Evolutionary conservation across 2,113 vertebrate species (phyloP).

Genomic region (Cranoglanis bouderius): DNA sequence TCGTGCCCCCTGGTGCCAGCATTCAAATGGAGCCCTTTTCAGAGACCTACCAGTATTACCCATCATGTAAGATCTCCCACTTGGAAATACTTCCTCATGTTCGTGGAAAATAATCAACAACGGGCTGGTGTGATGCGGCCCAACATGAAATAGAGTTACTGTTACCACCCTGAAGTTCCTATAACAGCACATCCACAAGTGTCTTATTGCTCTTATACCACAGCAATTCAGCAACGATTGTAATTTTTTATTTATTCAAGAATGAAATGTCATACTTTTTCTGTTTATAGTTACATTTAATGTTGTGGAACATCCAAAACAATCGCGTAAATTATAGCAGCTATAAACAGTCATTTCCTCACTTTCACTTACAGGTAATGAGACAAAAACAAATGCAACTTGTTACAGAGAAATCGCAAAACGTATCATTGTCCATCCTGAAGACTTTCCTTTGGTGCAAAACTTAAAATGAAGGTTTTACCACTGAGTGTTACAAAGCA

Average conservation of each 20-base stretch:
- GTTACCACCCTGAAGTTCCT: background rate
- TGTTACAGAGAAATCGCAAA: background rate
- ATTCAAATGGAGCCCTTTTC: constrained; percentile 82
- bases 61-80: constrained; percentile 76
- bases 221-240: background rate
- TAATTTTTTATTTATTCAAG: background rate
- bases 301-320: background rate
- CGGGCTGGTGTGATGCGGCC: background rate
- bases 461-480: background rate
- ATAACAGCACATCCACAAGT: background rate
- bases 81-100: background rate
- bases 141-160: background rate
- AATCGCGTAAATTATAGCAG: background rate
- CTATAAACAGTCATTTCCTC: background rate
- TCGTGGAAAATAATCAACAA: background rate
- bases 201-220: background rate
- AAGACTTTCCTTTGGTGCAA: background rate
- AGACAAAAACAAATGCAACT: no score
- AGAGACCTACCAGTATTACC: constrained; percentile 86
- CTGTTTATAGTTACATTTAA: background rate
- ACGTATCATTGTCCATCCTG: background rate
- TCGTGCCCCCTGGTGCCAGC: constrained; percentile 74
- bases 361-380: background rate
- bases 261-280: background rate
- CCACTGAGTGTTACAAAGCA: background rate